Conservation (phyloP, 2,113 vertebrate genomes). For the Neopipo cinnamomea region DNA sequence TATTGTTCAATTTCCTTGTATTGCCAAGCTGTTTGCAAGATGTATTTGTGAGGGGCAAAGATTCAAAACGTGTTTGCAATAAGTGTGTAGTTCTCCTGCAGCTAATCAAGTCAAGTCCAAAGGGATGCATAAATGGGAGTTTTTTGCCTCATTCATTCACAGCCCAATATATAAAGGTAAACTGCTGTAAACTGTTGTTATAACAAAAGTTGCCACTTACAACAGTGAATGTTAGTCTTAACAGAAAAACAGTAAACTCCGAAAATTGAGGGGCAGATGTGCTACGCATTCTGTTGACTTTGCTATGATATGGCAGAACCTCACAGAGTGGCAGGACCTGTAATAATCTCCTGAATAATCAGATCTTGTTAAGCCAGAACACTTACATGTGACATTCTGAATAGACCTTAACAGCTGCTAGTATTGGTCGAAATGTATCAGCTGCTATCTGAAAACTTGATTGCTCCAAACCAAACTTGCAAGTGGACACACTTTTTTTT, state of each 20-base stretch:
- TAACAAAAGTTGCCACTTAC: not conserved
- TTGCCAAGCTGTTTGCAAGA: not conserved
- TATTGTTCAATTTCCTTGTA: not conserved
- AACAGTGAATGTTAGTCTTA: not conserved
- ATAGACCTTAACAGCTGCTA: not conserved
- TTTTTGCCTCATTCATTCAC: not conserved
- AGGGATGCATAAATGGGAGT: not conserved
- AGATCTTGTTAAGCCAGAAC: not conserved
- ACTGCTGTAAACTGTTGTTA: not conserved
- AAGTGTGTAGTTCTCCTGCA: not conserved
- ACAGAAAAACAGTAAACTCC: not conserved
- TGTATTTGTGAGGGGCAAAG: not conserved
- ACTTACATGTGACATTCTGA: not conserved
- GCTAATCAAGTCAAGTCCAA: rapidly evolving
- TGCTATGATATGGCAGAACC: not conserved
- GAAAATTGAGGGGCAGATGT: not conserved
- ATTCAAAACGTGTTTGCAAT: not conserved
- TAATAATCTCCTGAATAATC: not conserved
- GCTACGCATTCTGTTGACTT: not conserved
- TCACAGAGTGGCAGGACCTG: not conserved
- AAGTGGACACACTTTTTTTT: not conserved
- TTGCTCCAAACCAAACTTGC: not conserved
- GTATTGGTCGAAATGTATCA: not conserved
- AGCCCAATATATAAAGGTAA: not conserved
- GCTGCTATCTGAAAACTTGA: not conserved